Evolutionary conservation across 1,140 invertebrate genomes (phyloP), one percentile per base, ranked within the genome.

Genomic region (Teleopsis dalmanni): DNA sequence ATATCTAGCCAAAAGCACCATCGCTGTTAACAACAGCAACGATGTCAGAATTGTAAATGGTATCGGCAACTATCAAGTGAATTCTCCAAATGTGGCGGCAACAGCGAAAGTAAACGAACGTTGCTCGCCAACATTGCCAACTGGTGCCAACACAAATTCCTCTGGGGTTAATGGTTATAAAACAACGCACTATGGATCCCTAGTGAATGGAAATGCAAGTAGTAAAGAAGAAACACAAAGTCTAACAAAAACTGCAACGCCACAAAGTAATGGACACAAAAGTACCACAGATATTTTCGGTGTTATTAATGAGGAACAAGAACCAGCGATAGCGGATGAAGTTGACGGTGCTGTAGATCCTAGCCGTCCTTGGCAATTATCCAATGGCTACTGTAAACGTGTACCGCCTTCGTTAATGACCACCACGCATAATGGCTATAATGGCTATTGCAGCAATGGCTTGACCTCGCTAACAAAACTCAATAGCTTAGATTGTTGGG

Each of bases 401-500:
- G 37, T 50, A 37, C 48, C 48, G 3, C 31, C 48, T 18, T 26
- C 48, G n/a, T 26, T 50, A 27, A 50, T 50, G 42, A 44, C 48
- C 23, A 36, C 25, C 16, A 37, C 41, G 38, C 18, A 35, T 8
- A 41, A 27, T 33, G 48, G 41, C 25, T 29, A 14, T n/a, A 44
- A 47, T 6, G n/a, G n/a, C n/a, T 25, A 42, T 18, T 22, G 25
- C 25, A 31, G 19, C 3, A 48, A 31, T 45, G 45, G 46, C 8
- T 26, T 52, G 16, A 5, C 46, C 10, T 52, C 51, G 25, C 25
- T 52, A 27, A 52, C 65, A 2, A 64, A 78, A 47, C 70, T 83
- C 46, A 84, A 80, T 59, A 85, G 84, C 3, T 67, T 88, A 63
- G 85, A 87, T 58, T 80, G 79, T 59, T 88, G 85, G 86, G 85